Percentiles rank a stretch among this genome's conserved stretches.
Conservation (phyloP, 1,140 invertebrate species). For the Acyrthosiphon pisum region DNA sequence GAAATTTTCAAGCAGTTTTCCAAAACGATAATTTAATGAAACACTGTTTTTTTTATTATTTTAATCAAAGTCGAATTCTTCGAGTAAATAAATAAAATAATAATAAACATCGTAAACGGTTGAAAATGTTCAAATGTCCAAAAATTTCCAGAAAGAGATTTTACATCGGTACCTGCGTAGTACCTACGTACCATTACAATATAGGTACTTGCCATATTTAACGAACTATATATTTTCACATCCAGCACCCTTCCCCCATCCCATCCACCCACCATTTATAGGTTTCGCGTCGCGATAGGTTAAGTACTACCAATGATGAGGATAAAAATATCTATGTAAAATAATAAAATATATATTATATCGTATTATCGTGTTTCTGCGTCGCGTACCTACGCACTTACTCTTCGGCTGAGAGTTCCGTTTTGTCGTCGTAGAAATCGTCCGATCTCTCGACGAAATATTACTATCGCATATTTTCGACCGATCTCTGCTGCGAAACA, state of each 20-base stretch:
- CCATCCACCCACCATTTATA: too few species aligned
- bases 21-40: neutral
- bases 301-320: neutral
- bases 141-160: too few species aligned
- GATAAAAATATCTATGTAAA: neutral
- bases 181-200: neutral
- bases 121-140: too few species aligned
- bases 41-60: neutral
- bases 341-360: neutral
- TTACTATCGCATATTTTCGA: neutral
- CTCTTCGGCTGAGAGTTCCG: neutral
- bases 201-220: neutral
- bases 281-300: neutral
- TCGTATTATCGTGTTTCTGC: neutral
- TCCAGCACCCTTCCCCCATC: too few species aligned
- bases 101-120: too few species aligned
- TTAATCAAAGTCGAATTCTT: neutral
- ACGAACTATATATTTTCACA: too few species aligned
- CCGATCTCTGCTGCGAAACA: neutral
- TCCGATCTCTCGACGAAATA: neutral
- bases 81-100: neutral
- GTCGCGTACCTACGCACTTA: neutral
- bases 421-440: neutral
- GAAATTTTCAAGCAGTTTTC: neutral
- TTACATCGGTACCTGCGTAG: too few species aligned